Conservation (phyloP, 2,797 vertebrate genomes). For the Sebastes oblongus region DNA sequence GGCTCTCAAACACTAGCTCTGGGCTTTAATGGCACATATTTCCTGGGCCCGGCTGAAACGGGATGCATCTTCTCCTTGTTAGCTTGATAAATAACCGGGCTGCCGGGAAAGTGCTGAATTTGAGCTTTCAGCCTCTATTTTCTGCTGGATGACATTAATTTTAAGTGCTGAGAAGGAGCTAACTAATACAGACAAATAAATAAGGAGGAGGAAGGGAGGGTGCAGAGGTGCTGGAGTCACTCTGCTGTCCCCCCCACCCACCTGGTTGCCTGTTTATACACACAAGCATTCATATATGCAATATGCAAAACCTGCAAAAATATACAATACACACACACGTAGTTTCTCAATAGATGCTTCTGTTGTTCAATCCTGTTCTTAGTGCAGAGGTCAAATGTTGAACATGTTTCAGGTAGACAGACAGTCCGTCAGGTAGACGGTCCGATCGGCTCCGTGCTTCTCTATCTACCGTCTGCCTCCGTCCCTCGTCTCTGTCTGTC, state of each 20-base stretch:
- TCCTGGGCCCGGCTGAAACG: conserved; percentile 86
- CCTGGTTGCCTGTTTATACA: conserved; percentile 46
- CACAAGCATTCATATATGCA: conserved; percentile 49
- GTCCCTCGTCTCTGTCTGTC: conserved; percentile 5
- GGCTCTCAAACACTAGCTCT: conserved; percentile 91
- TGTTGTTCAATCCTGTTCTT: conserved; percentile 35
- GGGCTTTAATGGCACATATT: conserved; percentile 97
- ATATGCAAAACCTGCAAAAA: conserved; percentile 71
- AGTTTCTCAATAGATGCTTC: conserved; percentile 22
- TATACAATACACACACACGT: conserved; percentile 18
- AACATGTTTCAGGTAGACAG: conserved; percentile 24
- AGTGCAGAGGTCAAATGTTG: conserved; percentile 39
- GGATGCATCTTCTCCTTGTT: conserved; percentile 93
- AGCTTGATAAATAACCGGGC: conserved; percentile 99
- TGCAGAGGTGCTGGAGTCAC: conserved; percentile 88
- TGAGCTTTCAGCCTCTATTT: conserved; percentile 97
- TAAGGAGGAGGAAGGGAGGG: conserved; percentile 82
- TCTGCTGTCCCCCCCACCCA: conserved; percentile 65
- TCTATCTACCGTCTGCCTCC: conserved; percentile 24
- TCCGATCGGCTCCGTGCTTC: conserved; percentile 21
- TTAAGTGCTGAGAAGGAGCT: conserved; percentile 93
- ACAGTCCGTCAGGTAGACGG: conserved; percentile 38
- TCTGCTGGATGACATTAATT: conserved; percentile 98
- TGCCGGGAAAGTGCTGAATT: conserved; percentile 97
- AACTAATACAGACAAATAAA: conserved; percentile 90